Base-by-base conservation (phyloP, 1,140 invertebrate genomes). In the Heterodera carotae region DNA sequence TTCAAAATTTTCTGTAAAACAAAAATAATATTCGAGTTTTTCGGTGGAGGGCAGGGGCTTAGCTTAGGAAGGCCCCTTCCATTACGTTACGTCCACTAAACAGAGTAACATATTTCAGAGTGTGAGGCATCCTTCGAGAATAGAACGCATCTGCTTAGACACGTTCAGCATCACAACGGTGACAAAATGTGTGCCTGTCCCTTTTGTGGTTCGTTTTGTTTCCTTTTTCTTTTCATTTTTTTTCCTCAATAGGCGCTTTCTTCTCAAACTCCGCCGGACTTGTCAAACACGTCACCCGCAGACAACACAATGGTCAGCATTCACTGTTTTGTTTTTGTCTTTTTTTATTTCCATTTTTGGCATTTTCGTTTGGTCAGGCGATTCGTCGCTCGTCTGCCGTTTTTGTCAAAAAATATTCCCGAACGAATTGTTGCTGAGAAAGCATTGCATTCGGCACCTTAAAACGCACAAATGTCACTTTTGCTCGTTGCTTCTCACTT, bases 341-440 rank as follows among this genome's bases (percentile, higher is more conserved):
- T 67, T 33, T 66, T 56, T n/a, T n/a, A n/a, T n/a, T n/a, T n/a
- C n/a, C n/a, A n/a, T n/a, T n/a, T n/a, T n/a, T n/a, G n/a, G n/a
- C 39, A 43, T 39, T 39, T 4, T 39, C 71, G 48, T 6, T 62
- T 66, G n/a, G 27, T 36, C 39, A 75, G 73, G 69, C 7, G 73
- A 75, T 12, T 22, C 73, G 33, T 62, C 48, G 12, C 67, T 81
- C 15, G n/a, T 80, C 10, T 82, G 81, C 59, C 81, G 67, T 31
- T 70, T 82, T 34, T 83, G 82, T 60, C 79, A 83, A 5, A 83
- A 83, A 29, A 60, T 39, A 6, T 83, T 83, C 33, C 43, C 72
- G 6, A 74, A 76, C 18, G 69, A 77, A 15, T 15, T 68, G 31
- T 64, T 84, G 8, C 59, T 83, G 27, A 64, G 75, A 53, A 64